phyloP scores from a whole-genome alignment of 2,888 invertebrate species.

The Camponotus fellah region DNA sequence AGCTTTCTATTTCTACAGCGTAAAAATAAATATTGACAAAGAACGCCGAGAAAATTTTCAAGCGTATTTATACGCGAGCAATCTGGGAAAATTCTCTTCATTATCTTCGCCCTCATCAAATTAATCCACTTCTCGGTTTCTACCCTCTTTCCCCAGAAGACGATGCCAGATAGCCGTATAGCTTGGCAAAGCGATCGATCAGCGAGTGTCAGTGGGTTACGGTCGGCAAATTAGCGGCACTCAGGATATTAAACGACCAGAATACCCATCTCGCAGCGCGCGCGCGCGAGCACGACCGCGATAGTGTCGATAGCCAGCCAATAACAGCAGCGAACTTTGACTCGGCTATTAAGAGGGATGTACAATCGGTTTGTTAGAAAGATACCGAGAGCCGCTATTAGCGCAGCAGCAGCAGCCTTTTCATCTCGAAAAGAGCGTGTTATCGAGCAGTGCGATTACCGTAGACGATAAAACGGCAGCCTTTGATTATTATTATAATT shows the following conservation, averaged over 20 bases:
- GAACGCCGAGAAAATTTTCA: not conserved
- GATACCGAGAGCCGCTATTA: slow-evolving; percentile 52
- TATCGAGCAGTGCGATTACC: slow-evolving; percentile 13
- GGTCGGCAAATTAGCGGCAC: slow-evolving; percentile 82
- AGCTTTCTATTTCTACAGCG: not conserved
- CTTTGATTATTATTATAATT: slow-evolving; percentile 36
- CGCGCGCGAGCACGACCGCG: slow-evolving; percentile 53
- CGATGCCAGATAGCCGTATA: slow-evolving; percentile 33
- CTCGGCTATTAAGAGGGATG: slow-evolving; percentile 69
- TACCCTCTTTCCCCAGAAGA: slow-evolving; percentile 43
- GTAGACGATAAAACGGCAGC: not conserved
- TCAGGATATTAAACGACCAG: slow-evolving; percentile 82
- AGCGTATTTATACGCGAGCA: not conserved
- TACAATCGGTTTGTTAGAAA: slow-evolving; percentile 63
- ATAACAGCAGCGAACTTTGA: slow-evolving; percentile 69
- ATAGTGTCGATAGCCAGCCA: slow-evolving; percentile 71
- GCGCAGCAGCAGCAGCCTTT: not conserved
- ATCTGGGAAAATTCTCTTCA: slow-evolving; percentile 65
- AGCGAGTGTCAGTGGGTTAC: slow-evolving; percentile 78
- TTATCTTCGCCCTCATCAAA: slow-evolving; percentile 74
- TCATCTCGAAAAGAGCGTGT: slow-evolving; percentile 17
- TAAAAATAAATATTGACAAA: slow-evolving; percentile 34
- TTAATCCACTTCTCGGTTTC: slow-evolving; percentile 70
- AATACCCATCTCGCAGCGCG: slow-evolving; percentile 57
- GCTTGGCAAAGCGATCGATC: slow-evolving; percentile 77